Evolutionary conservation across 2,113 vertebrate genomes (phyloP).

Genomic region (Eleginops maclovinus): DNA sequence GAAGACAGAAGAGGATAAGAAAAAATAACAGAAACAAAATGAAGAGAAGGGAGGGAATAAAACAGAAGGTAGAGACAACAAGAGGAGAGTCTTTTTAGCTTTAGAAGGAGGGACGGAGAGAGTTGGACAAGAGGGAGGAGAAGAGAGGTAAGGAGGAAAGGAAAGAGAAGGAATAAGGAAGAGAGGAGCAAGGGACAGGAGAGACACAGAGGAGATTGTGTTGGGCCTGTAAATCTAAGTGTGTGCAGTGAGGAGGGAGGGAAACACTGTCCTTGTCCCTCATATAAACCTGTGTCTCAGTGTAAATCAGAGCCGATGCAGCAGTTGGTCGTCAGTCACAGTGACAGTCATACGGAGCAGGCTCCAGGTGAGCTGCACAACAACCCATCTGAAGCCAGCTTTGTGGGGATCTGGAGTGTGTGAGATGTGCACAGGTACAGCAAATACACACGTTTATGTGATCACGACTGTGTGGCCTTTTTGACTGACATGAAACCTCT

Average conservation of each 20-base stretch:
- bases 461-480: background rate
- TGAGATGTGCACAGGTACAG: background rate
- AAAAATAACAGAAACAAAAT: too few species aligned
- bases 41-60: too few species aligned
- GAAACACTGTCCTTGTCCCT: conserved; percentile 27
- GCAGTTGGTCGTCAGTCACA: conserved; percentile 57
- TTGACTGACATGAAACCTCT: too few species aligned
- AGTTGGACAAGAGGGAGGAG: too few species aligned
- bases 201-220: background rate
- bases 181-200: too few species aligned
- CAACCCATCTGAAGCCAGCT: conserved; percentile 36
- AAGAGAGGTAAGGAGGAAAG: too few species aligned
- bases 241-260: conserved; percentile 13
- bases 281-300: conserved; percentile 26
- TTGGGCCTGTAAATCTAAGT: conserved; percentile 41
- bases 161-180: too few species aligned
- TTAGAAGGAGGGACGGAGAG: too few species aligned
- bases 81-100: too few species aligned
- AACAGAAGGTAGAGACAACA: too few species aligned
- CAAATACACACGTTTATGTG: conserved; percentile 17
- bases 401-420: background rate
- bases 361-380: conserved; percentile 49
- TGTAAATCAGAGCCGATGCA: conserved; percentile 53
- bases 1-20: too few species aligned
- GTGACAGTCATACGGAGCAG: conserved; percentile 58